phyloP scores from a whole-genome alignment of 2,888 invertebrate genomes.

The Caenorhabditis becei region DNA sequence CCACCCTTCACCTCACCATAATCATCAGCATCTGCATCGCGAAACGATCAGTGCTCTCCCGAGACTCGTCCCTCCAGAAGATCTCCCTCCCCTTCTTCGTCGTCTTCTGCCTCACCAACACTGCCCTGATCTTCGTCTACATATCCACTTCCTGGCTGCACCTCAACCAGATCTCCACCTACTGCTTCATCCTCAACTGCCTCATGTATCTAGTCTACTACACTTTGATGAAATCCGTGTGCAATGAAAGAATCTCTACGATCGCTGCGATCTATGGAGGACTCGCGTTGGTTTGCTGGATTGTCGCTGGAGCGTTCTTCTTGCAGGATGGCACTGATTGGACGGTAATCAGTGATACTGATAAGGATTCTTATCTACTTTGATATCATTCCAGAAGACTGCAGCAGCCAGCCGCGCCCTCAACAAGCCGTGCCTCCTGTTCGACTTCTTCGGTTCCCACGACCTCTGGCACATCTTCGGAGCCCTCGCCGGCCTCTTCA shows the following conservation, averaged over 20 bases:
- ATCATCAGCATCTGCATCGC: constrained; percentile 9
- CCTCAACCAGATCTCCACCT: constrained; percentile 51
- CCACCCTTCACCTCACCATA: constrained; percentile 5
- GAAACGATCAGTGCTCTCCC: constrained; percentile 7
- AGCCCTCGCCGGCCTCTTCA: constrained; percentile 51
- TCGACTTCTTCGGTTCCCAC: constrained; percentile 55
- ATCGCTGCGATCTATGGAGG: constrained; percentile 12
- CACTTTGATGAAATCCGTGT: constrained; percentile 23
- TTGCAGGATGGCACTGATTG: constrained; percentile 53
- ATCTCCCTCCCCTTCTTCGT: neutral
- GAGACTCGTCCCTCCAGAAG: neutral
- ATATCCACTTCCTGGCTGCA: constrained; percentile 15
- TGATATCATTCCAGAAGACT: constrained; percentile 45
- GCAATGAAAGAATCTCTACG: constrained; percentile 10
- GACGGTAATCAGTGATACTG: constrained; percentile 47
- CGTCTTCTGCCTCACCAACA: constrained; percentile 13
- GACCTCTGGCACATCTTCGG: constrained; percentile 60
- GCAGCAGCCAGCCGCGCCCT: constrained; percentile 48
- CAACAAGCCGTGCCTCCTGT: constrained; percentile 49
- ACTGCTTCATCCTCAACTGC: constrained; percentile 43
- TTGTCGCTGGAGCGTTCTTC: constrained; percentile 28
- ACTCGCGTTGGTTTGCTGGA: constrained; percentile 25
- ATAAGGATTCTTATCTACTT: too few relatives aligned
- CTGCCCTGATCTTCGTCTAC: neutral
- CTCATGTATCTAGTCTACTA: constrained; percentile 44